Base-by-base conservation (phyloP, 1,140 invertebrate species). In the Arion vulgaris region DNA sequence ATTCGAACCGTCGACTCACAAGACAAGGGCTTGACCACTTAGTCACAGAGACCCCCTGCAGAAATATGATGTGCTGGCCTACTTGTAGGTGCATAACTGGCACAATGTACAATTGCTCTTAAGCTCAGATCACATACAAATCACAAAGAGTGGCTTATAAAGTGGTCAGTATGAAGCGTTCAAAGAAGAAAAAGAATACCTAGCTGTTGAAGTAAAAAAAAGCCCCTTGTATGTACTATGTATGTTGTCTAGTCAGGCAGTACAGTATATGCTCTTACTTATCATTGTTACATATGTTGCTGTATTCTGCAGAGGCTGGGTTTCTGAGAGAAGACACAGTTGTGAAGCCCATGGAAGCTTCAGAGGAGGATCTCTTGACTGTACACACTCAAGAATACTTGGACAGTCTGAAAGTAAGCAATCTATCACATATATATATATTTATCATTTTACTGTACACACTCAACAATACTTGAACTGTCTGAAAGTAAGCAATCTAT, bases 321-420 rank as follows among this genome's bases (percentile, higher is more conserved):
- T 87, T 93, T 86, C 84, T 94, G 11, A 83, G 83, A 53, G 89
- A 91, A 78, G 87, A 90, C 32, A 92, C 88, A 0, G 85, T 88
- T 32, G 90, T 93, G 0, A 81, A 86, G 83, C 96, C 96, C 71
- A 89, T 92, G 69, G 95, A 96, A 93, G 95, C 95, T 2, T 94
- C 93, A 17, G 93, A 95, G 80, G 92, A 94, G 83, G 95, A 97
- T 87, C 90, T 97, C 36, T 88, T 95, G 7, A 87, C 95, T 57
- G 95, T 96, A 28, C 96, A 97, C 91, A 94, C 95, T 28, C 92
- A 94, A 85, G 93, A 93, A 82, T 97, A 97, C 92, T 91, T 97
- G 11, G 94, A 94, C 81, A 95, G 94, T 81, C 83, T 94, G 32
- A 89, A 91, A 86, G 91, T 92, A 86, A 81, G 84, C 38, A 19